Evolutionary conservation across 2,797 vertebrate species (phyloP).

Genomic region (Rousettus madagascariensis): DNA sequence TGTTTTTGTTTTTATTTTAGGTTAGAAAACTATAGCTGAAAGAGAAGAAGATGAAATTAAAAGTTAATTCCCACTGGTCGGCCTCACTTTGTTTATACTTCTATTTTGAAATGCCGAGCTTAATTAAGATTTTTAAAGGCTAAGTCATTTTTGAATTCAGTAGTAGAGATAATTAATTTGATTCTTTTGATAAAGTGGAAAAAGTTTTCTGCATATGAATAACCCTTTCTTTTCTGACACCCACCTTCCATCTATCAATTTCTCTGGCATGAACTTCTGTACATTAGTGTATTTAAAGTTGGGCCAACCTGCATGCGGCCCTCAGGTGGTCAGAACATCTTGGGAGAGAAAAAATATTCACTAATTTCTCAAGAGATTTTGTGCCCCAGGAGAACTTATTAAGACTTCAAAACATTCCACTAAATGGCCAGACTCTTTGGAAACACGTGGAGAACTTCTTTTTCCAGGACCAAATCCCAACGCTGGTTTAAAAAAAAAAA

Average conservation of each 20-base stretch:
- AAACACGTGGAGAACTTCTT: conserved; percentile 64
- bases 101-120: neutral
- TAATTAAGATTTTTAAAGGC: conserved; percentile 5
- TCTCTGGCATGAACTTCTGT: neutral
- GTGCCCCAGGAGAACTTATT: conserved; percentile 60
- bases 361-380: conserved; percentile 52
- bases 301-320: neutral
- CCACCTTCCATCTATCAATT: neutral
- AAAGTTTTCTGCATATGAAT: neutral
- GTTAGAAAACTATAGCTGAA: neutral
- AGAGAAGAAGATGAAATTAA: neutral
- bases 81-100: neutral
- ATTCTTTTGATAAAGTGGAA: neutral
- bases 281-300: conserved; percentile 12
- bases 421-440: conserved; percentile 55
- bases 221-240: neutral
- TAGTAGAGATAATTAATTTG: neutral
- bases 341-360: conserved; percentile 50
- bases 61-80: neutral
- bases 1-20: conserved; percentile 32
- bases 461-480: conserved; percentile 45
- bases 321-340: conserved; percentile 38
- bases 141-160: neutral
- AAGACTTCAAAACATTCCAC: conserved; percentile 56
- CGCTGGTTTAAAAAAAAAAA: neutral